Evolutionary conservation across 2,113 vertebrate species (phyloP).

Genomic region (Nipponia nippon): DNA sequence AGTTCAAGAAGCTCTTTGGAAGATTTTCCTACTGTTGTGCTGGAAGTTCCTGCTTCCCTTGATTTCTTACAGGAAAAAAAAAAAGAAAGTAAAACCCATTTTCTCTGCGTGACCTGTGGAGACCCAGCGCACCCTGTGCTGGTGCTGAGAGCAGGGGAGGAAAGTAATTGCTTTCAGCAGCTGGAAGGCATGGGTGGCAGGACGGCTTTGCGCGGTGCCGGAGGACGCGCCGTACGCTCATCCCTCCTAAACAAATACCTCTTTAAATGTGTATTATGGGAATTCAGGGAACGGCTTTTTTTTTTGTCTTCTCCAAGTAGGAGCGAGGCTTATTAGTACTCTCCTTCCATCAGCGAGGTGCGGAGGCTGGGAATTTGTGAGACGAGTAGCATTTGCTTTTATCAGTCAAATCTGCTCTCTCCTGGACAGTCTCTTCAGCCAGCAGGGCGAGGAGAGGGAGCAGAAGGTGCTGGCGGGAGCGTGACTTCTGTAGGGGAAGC

Average conservation of each 20-base stretch:
- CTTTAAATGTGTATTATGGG: slow-evolving; percentile 20
- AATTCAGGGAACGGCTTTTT: neutral
- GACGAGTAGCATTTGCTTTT: neutral
- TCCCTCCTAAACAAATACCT: slow-evolving; percentile 55
- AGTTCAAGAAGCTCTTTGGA: slow-evolving; percentile 51
- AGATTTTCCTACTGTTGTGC: slow-evolving; percentile 49
- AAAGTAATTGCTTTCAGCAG: slow-evolving; percentile 49
- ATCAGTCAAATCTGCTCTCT: neutral
- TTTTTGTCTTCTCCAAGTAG: neutral
- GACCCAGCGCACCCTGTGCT: slow-evolving; percentile 65
- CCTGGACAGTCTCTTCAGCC: neutral
- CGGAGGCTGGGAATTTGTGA: slow-evolving; percentile 19
- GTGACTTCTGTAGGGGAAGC: neutral
- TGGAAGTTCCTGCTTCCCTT: slow-evolving; percentile 62
- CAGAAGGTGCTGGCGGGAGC: neutral
- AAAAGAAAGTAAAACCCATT: neutral
- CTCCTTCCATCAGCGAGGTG: neutral
- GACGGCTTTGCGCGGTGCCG: neutral
- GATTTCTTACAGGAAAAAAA: neutral
- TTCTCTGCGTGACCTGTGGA: slow-evolving; percentile 41
- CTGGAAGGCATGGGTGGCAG: slow-evolving; percentile 59
- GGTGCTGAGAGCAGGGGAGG: slow-evolving; percentile 33
- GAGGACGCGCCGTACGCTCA: slow-evolving; percentile 2
- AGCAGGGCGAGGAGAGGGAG: neutral
- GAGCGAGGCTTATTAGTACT: neutral